phyloP scores from a whole-genome alignment of 1,140 invertebrate species.

The Rhizoglyphus robini region DNA sequence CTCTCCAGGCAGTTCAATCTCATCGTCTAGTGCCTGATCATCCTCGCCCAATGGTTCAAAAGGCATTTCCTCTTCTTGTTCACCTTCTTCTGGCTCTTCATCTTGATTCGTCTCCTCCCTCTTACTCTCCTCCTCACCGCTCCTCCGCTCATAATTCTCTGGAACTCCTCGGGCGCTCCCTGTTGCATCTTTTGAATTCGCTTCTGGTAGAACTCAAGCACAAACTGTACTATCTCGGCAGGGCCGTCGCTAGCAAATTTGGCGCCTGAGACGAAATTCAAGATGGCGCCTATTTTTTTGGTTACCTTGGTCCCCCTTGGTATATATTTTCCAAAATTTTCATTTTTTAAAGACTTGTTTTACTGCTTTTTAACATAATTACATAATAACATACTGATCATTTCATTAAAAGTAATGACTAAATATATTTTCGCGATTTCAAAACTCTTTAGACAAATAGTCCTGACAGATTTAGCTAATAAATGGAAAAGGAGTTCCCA shows the following conservation, averaged over 20 bases:
- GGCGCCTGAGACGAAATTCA: too few relatives aligned
- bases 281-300: constrained; percentile 62
- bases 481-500: too few relatives aligned
- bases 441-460: too few relatives aligned
- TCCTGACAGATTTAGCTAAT: too few relatives aligned
- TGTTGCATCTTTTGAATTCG: constrained; percentile 44
- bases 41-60: constrained; percentile 22
- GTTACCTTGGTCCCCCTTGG: constrained; percentile 8
- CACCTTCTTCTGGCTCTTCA: constrained; percentile 10
- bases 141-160: not conserved
- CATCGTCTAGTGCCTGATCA: constrained; percentile 22
- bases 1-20: not conserved
- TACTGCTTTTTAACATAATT: too few relatives aligned
- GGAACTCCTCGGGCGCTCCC: not conserved
- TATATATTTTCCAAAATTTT: constrained; percentile 43
- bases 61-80: constrained; percentile 19
- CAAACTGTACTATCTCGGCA: constrained; percentile 81
- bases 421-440: too few relatives aligned
- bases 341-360: constrained; percentile 80
- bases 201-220: constrained; percentile 73
- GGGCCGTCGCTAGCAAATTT: too few relatives aligned
- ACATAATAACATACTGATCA: too few relatives aligned
- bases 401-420: constrained; percentile 91
- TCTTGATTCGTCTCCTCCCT: too few relatives aligned
- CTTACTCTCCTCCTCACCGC: too few relatives aligned